phyloP scores from a whole-genome alignment of 2,888 invertebrate genomes.

The Acrobasis repandana region DNA sequence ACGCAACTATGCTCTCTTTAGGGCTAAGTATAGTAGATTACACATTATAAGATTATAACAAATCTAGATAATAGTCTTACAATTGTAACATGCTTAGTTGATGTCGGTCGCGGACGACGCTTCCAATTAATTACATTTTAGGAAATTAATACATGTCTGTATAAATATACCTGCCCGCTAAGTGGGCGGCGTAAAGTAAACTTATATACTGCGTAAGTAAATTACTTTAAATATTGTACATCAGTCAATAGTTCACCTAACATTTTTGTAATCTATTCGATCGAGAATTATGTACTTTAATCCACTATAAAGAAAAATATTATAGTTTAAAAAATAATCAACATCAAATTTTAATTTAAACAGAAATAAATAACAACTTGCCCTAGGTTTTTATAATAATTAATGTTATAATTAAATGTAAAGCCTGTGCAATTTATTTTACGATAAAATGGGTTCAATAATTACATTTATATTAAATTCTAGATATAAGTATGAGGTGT shows the following conservation, averaged over 20 bases:
- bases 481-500: slow-evolving; percentile 81
- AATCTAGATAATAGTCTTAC: slow-evolving; percentile 82
- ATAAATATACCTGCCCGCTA: slow-evolving; percentile 66
- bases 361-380: slow-evolving; percentile 86
- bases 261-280: slow-evolving; percentile 79
- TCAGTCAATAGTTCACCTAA: slow-evolving; percentile 81
- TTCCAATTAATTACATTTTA: slow-evolving; percentile 77
- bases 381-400: slow-evolving; percentile 79
- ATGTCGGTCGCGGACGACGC: slow-evolving; percentile 72
- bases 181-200: slow-evolving; percentile 65
- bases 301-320: slow-evolving; percentile 73
- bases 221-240: slow-evolving; percentile 81
- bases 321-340: slow-evolving; percentile 80
- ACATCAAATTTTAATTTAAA: slow-evolving; percentile 80
- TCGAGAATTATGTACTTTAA: slow-evolving; percentile 80
- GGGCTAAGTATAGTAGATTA: slow-evolving; percentile 68
- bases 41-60: slow-evolving; percentile 73
- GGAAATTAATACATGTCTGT: slow-evolving; percentile 77
- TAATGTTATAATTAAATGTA: slow-evolving; percentile 81
- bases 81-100: slow-evolving; percentile 74
- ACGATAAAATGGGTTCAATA: slow-evolving; percentile 74
- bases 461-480: slow-evolving; percentile 80
- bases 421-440: slow-evolving; percentile 81
- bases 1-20: slow-evolving; percentile 48
- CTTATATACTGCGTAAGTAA: slow-evolving; percentile 81